Percentiles rank a stretch among this genome's conserved stretches.
These are phyloP conservation scores for Actinia tenebrosa DNA, from an alignment of 64 coral and sea anemone species.

Conservation along the genomic window DNA sequence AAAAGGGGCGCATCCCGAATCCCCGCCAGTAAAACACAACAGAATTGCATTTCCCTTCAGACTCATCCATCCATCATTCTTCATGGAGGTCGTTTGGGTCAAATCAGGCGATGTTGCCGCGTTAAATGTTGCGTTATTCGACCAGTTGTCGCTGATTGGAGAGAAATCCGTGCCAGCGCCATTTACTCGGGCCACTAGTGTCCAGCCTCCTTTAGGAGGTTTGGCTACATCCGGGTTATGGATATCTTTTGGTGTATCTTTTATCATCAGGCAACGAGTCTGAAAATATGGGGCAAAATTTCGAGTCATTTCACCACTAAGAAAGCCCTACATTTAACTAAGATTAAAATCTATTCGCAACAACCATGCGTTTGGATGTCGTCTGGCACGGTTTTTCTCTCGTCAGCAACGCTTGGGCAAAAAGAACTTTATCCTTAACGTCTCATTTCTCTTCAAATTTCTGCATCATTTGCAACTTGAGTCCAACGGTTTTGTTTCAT, in stretches of 20 bases:
- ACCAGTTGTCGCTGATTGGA: constrained; percentile 92
- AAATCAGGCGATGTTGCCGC: constrained; percentile 62
- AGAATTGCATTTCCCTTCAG: constrained; percentile 45
- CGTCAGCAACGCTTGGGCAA: constrained; percentile 51
- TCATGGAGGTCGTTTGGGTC: constrained; percentile 72
- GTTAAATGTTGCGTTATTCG: constrained; percentile 65
- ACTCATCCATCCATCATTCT: constrained; percentile 80
- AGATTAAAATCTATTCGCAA: too few species aligned
- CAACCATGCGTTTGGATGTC: background rate
- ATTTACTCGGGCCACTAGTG: constrained; percentile 66
- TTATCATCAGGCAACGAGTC: constrained; percentile 88
- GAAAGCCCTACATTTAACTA: background rate
- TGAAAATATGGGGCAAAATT: constrained; percentile 55
- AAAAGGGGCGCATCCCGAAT: constrained; percentile 71
- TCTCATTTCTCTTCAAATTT: background rate
- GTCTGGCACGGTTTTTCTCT: constrained; percentile 18
- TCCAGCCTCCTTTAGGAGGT: constrained; percentile 77
- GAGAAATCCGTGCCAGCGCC: constrained; percentile 78
- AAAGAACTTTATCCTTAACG: background rate
- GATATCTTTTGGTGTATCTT: constrained; percentile 47
- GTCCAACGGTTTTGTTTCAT: too few species aligned
- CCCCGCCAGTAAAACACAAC: constrained; percentile 68
- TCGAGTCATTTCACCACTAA: constrained; percentile 14
- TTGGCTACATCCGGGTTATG: constrained; percentile 73
- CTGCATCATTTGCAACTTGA: background rate